These are phyloP conservation scores for Caenorhabditis sinica DNA, from an alignment of 2,888 invertebrate species.

Conservation along the genomic window DNA sequence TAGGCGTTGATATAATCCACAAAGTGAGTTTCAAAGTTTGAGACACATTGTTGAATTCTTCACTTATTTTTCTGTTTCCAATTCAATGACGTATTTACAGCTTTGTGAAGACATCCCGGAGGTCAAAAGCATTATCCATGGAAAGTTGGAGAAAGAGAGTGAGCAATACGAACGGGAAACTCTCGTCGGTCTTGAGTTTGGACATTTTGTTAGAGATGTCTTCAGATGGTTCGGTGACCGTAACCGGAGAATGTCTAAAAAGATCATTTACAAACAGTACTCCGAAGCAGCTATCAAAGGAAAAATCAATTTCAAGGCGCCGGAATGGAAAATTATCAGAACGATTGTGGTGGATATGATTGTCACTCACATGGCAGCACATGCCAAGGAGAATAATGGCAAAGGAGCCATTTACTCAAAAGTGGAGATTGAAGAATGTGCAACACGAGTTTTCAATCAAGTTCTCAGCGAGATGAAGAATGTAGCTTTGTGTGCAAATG, in stretches of 20 bases:
- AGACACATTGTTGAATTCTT: not conserved
- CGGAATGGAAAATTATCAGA: constrained; percentile 80
- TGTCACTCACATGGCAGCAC: constrained; percentile 59
- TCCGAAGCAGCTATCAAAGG: constrained; percentile 66
- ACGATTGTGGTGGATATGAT: constrained; percentile 69
- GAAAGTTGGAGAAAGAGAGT: constrained; percentile 49
- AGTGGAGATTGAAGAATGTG: constrained; percentile 70
- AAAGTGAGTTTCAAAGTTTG: constrained; percentile 32
- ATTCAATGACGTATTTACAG: constrained; percentile 61
- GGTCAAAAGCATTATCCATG: constrained; percentile 53
- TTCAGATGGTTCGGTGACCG: constrained; percentile 69
- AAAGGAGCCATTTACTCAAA: constrained; percentile 40
- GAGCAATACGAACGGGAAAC: constrained; percentile 50
- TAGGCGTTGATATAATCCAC: constrained; percentile 61
- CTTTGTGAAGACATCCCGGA: constrained; percentile 71
- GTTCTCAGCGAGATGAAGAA: constrained; percentile 81
- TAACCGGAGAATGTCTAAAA: constrained; percentile 25
- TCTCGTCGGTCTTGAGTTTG: constrained; percentile 64
- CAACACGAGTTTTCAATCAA: constrained; percentile 79
- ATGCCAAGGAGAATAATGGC: constrained; percentile 50
- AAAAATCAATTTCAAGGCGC: constrained; percentile 75
- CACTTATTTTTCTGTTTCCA: not conserved
- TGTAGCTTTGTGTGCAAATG: constrained; percentile 78
- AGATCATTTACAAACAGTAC: constrained; percentile 57
- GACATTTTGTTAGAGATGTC: constrained; percentile 65